Base-by-base conservation (phyloP, 2,888 invertebrate species). In the Drosophila peninsularis region DNA sequence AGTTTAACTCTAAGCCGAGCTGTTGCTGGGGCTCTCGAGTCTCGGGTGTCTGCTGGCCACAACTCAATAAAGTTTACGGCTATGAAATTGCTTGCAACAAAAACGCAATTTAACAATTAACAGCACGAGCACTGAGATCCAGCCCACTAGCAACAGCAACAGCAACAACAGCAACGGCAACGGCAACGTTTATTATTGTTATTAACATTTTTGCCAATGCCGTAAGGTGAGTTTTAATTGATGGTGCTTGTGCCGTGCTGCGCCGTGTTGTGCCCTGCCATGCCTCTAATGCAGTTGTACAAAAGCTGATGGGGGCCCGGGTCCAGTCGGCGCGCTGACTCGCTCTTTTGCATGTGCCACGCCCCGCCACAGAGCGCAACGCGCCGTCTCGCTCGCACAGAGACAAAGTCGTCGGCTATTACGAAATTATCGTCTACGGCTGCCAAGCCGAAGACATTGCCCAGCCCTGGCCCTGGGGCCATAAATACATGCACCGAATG, bases 31-130 rank as follows among this genome's bases (percentile, higher is more conserved):
- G 37, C 21, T 37, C 17, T 50, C 27, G 19, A 27, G 57, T 58
- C 52, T 60, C 60, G 58, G 50, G 61, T 45, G 63, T 67, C 50
- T 49, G 60, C 37, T 52, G 70, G 71, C 86, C 86, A 84, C 83
- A 84, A 88, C 83, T 84, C 83, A 84, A 84, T 84, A 84, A 88
- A 85, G 71, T 86, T 82, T 78, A 89, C 79, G 68, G 68, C 87
- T 74, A 77, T 87, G 67, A 89, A 89, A 89, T 81, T 61, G 76
- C 80, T 83, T 75, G 88, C 88, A 71, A 85, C 86, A 81, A 88
- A 85, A 84, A 85, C 89, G 84, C 90, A 85, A 88, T 88, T 90
- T 86, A 90, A 85, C 89, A 85, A 85, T 85, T 90, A 85, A 83
- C 83, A 83, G 80, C 82, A 80, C 80, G 80, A 82, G 80, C 75